These are phyloP conservation scores for Drosophila kikkawai DNA, from an alignment of 1,140 invertebrate species.

Conservation along the genomic window DNA sequence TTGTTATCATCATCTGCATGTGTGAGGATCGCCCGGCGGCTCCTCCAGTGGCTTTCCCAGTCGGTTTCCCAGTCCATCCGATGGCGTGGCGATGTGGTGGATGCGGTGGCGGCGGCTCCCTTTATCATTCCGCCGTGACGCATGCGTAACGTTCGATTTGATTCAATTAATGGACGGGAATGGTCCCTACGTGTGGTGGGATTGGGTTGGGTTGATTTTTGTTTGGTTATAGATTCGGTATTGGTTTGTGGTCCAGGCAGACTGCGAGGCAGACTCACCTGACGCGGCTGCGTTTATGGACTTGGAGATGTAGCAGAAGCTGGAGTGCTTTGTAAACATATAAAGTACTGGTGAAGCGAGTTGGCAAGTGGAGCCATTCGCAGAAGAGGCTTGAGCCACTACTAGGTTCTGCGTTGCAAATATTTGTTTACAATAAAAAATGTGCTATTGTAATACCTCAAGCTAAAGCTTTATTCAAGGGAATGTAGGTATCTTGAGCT, in stretches of 20 bases:
- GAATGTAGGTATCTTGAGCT: neutral
- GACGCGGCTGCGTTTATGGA: slow-evolving; percentile 13
- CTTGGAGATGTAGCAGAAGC: slow-evolving; percentile 29
- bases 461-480: neutral
- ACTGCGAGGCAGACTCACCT: slow-evolving; percentile 51
- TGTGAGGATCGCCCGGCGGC: slow-evolving; percentile 48
- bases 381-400: slow-evolving; percentile 2
- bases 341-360: slow-evolving; percentile 14
- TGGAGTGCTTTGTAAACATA: slow-evolving; percentile 48
- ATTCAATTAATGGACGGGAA: slow-evolving; percentile 81
- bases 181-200: slow-evolving; percentile 71
- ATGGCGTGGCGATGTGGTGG: slow-evolving; percentile 20
- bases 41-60: slow-evolving; percentile 46
- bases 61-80: slow-evolving; percentile 16
- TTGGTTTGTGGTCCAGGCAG: slow-evolving; percentile 36
- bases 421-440: slow-evolving; percentile 22
- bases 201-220: slow-evolving; percentile 30
- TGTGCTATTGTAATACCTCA: neutral
- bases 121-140: slow-evolving; percentile 79
- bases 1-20: slow-evolving; percentile 49
- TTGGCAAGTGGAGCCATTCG: slow-evolving; percentile 19
- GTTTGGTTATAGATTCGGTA: slow-evolving; percentile 20
- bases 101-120: slow-evolving; percentile 59
- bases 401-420: slow-evolving; percentile 4
- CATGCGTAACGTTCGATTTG: slow-evolving; percentile 83